A percentile compares a stretch with the other conserved stretches of the same genome.
phyloP scores from a whole-genome alignment of 1,140 invertebrate genomes.

The Bombus soroeensis region DNA sequence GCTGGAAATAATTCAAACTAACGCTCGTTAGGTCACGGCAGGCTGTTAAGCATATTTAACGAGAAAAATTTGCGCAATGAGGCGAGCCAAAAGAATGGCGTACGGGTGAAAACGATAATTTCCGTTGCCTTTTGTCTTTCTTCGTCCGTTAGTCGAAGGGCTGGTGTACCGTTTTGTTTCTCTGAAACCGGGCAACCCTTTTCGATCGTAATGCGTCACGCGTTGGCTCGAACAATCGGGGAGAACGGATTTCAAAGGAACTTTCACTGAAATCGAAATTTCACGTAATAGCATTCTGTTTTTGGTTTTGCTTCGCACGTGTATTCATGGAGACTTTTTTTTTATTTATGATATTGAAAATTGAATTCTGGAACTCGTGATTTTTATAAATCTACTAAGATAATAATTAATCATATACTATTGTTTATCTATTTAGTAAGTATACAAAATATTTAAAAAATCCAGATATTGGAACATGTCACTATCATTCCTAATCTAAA shows the following conservation, averaged over 20 bases:
- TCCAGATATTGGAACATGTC: background rate
- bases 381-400: background rate
- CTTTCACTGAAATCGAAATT: background rate
- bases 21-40: background rate
- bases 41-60: constrained; percentile 41
- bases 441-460: background rate
- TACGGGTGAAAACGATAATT: constrained; percentile 20
- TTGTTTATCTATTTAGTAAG: background rate
- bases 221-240: background rate
- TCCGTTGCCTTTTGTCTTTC: constrained; percentile 24
- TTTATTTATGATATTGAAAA: background rate
- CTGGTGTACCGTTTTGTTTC: constrained; percentile 15
- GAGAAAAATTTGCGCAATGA: constrained; percentile 54
- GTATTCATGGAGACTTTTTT: background rate
- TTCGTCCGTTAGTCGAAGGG: constrained; percentile 14
- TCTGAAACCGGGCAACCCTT: background rate
- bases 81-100: background rate
- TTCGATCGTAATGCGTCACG: background rate
- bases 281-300: background rate
- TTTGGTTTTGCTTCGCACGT: background rate
- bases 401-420: background rate
- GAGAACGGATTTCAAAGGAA: constrained; percentile 5
- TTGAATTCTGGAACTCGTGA: background rate
- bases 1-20: constrained; percentile 43
- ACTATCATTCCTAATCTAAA: constrained; percentile 4